phyloP scores from a whole-genome alignment of 2,888 invertebrate genomes.

The Plagodis dolabraria region DNA sequence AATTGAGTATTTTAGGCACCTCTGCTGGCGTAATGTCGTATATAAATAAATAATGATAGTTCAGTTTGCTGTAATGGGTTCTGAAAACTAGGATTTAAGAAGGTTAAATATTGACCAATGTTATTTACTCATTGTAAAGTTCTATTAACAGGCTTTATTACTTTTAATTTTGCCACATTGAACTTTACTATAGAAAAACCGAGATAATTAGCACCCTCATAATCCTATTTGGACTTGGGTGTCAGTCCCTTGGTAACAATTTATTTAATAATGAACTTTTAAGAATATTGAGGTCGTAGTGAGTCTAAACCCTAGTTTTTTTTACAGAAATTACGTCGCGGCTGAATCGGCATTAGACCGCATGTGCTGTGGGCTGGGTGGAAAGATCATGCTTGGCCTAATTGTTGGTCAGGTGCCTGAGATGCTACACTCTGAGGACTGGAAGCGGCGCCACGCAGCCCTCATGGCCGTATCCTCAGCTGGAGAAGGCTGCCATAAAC shows the following conservation, averaged over 20 bases:
- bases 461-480: slow-evolving; percentile 99
- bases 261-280: neutral
- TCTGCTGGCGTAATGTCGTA: too few species aligned
- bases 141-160: slow-evolving; percentile 48
- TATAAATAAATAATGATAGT: too few species aligned
- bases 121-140: slow-evolving; percentile 51
- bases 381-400: slow-evolving; percentile 94
- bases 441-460: slow-evolving; percentile 97
- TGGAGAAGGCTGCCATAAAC: slow-evolving; percentile 99
- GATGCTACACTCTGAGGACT: slow-evolving; percentile 93
- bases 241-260: slow-evolving; percentile 79
- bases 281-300: too few species aligned
- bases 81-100: too few species aligned
- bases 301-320: slow-evolving; percentile 1
- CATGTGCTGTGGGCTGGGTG: slow-evolving; percentile 98
- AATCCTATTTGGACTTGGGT: slow-evolving; percentile 62
- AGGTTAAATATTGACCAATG: too few species aligned
- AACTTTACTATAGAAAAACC: slow-evolving; percentile 71
- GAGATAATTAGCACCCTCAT: slow-evolving; percentile 77
- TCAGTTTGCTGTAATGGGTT: too few species aligned
- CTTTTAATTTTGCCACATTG: slow-evolving; percentile 44
- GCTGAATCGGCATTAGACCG: slow-evolving; percentile 99
- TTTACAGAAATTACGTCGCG: slow-evolving; percentile 93
- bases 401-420: slow-evolving; percentile 93
- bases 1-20: too few species aligned